These are phyloP conservation scores for Rhinoptilus africanus DNA, from an alignment of 2,113 vertebrate genomes.

Conservation along the genomic window DNA sequence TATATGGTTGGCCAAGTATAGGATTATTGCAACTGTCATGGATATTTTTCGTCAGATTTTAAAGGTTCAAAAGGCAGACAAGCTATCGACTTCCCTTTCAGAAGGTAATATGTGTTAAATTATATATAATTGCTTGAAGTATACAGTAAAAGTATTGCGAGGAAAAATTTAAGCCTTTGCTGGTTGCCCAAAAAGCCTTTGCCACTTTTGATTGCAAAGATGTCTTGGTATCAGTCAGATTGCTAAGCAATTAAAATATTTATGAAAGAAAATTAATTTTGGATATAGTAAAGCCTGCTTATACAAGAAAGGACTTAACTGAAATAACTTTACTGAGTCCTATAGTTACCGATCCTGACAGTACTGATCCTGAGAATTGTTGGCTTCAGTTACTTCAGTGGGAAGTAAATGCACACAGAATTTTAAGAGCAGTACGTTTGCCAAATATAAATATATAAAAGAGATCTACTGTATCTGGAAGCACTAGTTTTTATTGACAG, in stretches of 20 bases:
- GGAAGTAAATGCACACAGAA: background rate
- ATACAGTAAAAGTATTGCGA: background rate
- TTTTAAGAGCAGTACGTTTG: background rate
- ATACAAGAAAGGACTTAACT: background rate
- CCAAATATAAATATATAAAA: background rate
- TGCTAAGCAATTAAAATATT: background rate
- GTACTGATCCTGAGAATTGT: background rate
- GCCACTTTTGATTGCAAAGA: background rate
- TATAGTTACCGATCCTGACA: background rate
- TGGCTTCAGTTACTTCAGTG: background rate
- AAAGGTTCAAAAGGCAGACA: background rate
- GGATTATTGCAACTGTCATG: background rate
- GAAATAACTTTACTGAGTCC: background rate
- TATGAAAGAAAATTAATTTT: background rate
- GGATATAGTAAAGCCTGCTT: background rate
- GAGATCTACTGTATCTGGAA: background rate
- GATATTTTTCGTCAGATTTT: background rate
- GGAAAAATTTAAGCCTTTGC: background rate
- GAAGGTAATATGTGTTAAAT: background rate
- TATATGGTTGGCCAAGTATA: background rate
- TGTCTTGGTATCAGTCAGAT: background rate
- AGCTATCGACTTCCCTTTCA: background rate
- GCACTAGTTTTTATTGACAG: background rate
- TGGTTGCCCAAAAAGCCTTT: background rate
- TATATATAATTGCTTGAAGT: background rate